Evolutionary conservation across 2,888 invertebrate genomes (phyloP), one percentile per base, ranked within the genome.

Genomic region (Andrena marginata): DNA sequence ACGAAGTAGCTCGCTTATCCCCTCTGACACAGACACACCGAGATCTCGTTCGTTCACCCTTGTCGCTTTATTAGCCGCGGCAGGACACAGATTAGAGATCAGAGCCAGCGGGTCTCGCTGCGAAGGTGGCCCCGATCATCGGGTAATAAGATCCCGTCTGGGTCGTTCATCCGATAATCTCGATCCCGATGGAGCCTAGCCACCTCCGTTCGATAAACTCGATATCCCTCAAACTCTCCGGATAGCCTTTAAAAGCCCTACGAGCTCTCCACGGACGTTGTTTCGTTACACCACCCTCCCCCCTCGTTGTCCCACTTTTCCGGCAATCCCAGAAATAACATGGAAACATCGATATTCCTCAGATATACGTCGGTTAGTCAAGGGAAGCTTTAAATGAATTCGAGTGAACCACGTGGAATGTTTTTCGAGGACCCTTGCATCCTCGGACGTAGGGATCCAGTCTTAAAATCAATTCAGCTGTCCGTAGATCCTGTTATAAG

Each of bases 141-240:
- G n/a, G 6, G 16, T 79, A 79, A 75, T 75, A 67, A 26, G 63
- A 60, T 31, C 49, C 31, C 33, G 8, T 20, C 10, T 8, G 20
- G 42, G 29, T 29, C 33, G 8, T 64, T 75, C 54, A 5, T 54
- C 26, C 48, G 56, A 63, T 82, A 81, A 76, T 76, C 71, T 49
- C 59, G 33, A 62, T 54, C 51, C 35, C 49, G n/a, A 1, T 1
- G 26, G 26, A 35, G 35, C 35, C 2, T 7, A 2, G 16, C 35
- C 5, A 16, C 60, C 56, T 42, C 13, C 10, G 10, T 10, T 23
- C 4, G 60, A 70, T 29, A 80, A 75, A 60, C 70, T 4, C 54
- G 60, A 82, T 54, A 56, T 75, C 31, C 16, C 42, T 42, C 42
- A 16, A 16, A 33, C 23, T 13, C 7, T 29, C 16, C 7, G 7